Base-by-base conservation (phyloP, 2,797 vertebrate genomes). In the Cossypha niveicapilla region DNA sequence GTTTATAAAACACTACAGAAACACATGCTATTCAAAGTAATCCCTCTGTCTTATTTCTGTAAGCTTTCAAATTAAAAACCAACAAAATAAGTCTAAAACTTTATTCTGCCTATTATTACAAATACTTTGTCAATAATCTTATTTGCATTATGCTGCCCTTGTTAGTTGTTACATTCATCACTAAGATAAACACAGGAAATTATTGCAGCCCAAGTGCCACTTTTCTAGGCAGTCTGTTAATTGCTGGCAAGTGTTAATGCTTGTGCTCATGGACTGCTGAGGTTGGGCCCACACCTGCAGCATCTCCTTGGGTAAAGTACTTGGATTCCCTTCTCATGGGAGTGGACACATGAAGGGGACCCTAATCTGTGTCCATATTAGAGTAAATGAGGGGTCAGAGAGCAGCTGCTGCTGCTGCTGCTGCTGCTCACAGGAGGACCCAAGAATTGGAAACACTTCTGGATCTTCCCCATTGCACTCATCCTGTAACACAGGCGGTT, bases 21-120 rank as follows among this genome's bases (percentile, higher is more conserved):
- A 71, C 13, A 24, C 34, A 54, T 42, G n/a, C 14, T 70, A 37
- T 12, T 76, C 41, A 66, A 73, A 82, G 8, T 44, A 91, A 85
- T 73, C 27, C 19, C 19, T 84, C 62, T 35, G 25, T 51, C 10
- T 83, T 42, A 48, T 32, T 92, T 70, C 39, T 62, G 39, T 73
- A 53, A 60, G 37, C 2, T 75, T 76, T 58, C 34, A 23, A 0
- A 58, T 35, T 45, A 10, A 1, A 80, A 78, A 65, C 57, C 60
- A 51, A 60, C 34, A 19, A 70, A 54, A 27, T 24, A 74, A 63
- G 6, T 13, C 28, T 51, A 66, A 76, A 89, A 63, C 3, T 85
- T 87, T 70, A 32, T 89, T 72, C 68, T 74, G 23, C 44, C 48
- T 85, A 66, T 47, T 73, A 70, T 15, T 76, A 28, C 35, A 76